Conservation (phyloP, 2,113 vertebrate genomes). For the Anhinga anhinga region DNA sequence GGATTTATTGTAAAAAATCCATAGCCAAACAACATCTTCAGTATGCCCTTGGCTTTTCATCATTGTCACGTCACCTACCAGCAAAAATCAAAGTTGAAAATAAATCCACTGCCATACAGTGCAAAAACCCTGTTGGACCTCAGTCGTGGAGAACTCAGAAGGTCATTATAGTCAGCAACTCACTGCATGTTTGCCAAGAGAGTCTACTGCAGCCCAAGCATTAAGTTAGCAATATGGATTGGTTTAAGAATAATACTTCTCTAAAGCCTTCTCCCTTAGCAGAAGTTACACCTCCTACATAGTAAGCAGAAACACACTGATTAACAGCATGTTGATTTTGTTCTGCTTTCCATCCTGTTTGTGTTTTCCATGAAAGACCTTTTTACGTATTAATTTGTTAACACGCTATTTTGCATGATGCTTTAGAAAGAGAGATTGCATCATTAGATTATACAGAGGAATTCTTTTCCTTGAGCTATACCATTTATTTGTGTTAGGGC, state of each 20-base stretch:
- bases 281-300: neutral
- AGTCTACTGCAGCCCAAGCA: neutral
- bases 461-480: neutral
- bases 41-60: neutral
- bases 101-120: neutral
- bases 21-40: neutral
- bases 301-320: neutral
- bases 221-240: neutral
- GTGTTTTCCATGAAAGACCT: neutral
- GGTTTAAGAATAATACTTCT: neutral
- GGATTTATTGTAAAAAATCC: neutral
- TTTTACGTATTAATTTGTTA: neutral
- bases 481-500: neutral
- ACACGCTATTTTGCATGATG: neutral
- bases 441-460: neutral
- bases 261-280: neutral
- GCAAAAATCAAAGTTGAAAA: neutral
- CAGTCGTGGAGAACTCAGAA: neutral
- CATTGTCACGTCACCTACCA: neutral
- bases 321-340: neutral
- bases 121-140: neutral
- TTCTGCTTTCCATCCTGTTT: neutral
- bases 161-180: fast-evolving
- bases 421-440: neutral
- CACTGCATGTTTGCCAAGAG: neutral